Evolutionary conservation across 2,888 invertebrate species (phyloP).

Genomic region (Leptopterna dolabrata): DNA sequence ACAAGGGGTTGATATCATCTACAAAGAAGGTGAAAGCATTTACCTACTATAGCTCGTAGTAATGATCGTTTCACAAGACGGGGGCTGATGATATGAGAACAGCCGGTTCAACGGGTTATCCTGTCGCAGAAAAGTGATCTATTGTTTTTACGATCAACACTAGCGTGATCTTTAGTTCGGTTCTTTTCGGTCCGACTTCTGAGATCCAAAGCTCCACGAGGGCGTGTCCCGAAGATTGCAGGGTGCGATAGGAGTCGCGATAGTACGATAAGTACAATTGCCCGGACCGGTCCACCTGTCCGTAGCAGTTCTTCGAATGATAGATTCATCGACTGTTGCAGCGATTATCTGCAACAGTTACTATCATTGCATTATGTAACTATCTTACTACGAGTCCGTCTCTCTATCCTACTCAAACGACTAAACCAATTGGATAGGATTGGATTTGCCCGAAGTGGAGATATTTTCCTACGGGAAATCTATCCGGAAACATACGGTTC

Average conservation of each 20-base stretch:
- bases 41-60: background rate
- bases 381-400: too few species aligned
- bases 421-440: too few species aligned
- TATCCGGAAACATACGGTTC: too few species aligned
- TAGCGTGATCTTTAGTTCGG: background rate
- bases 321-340: background rate
- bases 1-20: background rate
- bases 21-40: background rate
- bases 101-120: background rate
- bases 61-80: background rate
- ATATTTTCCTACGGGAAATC: too few species aligned
- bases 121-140: background rate
- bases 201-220: background rate
- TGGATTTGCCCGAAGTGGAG: too few species aligned
- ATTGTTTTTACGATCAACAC: background rate
- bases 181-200: background rate
- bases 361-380: too few species aligned
- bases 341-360: too few species aligned
- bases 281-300: background rate
- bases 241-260: background rate
- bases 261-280: background rate
- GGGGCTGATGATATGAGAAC: background rate
- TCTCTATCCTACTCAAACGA: too few species aligned
- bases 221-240: background rate
- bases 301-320: background rate